Evolutionary conservation across 2,113 vertebrate species (phyloP).

Genomic region (Zapornia atra): DNA sequence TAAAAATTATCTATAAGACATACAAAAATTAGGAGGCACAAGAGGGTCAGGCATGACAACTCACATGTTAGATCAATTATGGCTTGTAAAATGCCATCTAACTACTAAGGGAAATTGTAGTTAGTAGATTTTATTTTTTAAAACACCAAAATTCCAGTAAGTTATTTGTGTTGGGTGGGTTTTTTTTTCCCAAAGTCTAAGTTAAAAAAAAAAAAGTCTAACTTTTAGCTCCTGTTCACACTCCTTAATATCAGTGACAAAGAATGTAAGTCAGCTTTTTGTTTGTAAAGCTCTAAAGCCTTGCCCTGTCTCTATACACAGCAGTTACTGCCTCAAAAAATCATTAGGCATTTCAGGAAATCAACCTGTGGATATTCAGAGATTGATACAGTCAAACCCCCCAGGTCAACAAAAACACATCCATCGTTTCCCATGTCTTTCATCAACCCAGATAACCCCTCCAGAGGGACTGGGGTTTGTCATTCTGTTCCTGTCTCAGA

Average conservation of each 20-base stretch:
- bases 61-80: background rate
- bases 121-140: background rate
- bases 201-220: background rate
- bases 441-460: background rate
- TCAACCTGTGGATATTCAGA: background rate
- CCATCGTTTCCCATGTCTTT: background rate
- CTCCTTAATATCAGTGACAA: background rate
- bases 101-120: background rate
- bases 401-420: background rate
- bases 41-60: background rate
- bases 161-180: background rate
- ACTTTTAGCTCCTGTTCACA: background rate
- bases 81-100: background rate
- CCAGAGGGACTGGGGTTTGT: constrained; percentile 3
- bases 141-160: background rate
- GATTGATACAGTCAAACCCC: constrained; percentile 57
- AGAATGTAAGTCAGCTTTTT: background rate
- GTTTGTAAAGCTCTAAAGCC: background rate
- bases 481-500: constrained; percentile 48
- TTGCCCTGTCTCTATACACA: background rate
- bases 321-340: background rate
- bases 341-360: constrained; percentile 32
- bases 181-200: background rate
- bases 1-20: background rate
- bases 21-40: background rate